Evolutionary conservation across 2,113 vertebrate genomes (phyloP).

Genomic region (Gopherus flavomarginatus): DNA sequence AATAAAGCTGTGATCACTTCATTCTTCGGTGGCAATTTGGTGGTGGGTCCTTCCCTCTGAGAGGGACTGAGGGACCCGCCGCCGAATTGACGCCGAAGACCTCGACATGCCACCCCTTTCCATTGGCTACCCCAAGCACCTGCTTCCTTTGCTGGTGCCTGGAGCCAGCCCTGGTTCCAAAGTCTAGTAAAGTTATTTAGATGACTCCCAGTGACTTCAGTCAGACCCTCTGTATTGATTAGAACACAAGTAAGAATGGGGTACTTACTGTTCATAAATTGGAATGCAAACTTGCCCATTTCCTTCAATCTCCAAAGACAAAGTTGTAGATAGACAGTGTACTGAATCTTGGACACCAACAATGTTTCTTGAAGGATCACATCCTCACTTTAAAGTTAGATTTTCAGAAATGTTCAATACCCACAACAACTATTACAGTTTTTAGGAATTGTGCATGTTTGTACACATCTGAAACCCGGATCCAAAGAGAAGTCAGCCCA

Average conservation of each 20-base stretch:
- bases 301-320: background rate
- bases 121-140: too few relatives aligned
- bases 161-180: background rate
- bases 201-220: background rate
- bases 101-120: too few relatives aligned
- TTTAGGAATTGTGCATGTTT: background rate
- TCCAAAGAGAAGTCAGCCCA: background rate
- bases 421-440: background rate
- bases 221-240: background rate
- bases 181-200: background rate
- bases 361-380: conserved; percentile 1
- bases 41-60: too few relatives aligned
- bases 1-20: too few relatives aligned
- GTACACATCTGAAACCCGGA: conserved; percentile 3
- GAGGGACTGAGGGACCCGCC: too few relatives aligned
- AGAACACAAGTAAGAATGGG: background rate
- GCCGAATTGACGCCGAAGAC: too few relatives aligned
- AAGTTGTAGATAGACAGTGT: background rate
- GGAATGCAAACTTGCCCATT: background rate
- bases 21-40: too few relatives aligned
- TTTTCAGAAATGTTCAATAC: conserved; percentile 7
- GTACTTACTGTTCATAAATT: conserved; percentile 1
- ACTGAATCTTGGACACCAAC: background rate
- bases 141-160: too few relatives aligned
- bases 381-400: conserved; percentile 9